Conservation (phyloP, 2,797 vertebrate species). For the Phaenicophaeus curvirostris region DNA sequence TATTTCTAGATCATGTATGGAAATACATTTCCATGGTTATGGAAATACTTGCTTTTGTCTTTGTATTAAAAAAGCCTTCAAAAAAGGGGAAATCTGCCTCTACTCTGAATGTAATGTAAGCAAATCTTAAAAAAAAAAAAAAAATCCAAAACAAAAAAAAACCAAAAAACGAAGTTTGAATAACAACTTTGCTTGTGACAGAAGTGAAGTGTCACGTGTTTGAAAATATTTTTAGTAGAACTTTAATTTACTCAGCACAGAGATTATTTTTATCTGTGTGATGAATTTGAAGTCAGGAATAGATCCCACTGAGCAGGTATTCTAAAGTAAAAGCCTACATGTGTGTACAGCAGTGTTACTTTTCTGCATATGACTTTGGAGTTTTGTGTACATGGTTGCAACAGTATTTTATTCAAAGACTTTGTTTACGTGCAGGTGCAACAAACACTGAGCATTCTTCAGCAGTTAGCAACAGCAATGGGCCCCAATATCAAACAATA, state of each 20-base stretch:
- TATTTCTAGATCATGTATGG: neutral
- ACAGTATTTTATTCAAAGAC: neutral
- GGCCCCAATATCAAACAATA: conserved; percentile 93
- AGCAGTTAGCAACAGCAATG: conserved; percentile 91
- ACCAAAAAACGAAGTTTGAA: neutral
- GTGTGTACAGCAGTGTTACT: neutral
- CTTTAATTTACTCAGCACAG: neutral
- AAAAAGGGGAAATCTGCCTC: neutral
- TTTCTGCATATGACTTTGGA: neutral
- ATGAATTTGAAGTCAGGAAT: neutral
- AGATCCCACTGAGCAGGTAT: neutral
- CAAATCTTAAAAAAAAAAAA: neutral
- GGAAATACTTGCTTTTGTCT: neutral
- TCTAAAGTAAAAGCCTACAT: neutral
- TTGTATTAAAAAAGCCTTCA: neutral
- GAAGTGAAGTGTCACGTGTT: neutral
- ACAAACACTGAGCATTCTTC: conserved; percentile 91
- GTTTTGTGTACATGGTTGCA: neutral
- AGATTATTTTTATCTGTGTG: neutral
- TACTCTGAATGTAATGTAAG: neutral
- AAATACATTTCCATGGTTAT: neutral
- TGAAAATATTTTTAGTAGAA: neutral
- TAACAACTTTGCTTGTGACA: neutral
- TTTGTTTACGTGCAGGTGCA: conserved; percentile 83
- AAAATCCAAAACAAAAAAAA: too few relatives aligned